Evolutionary conservation across 2,113 vertebrate genomes (phyloP).

Genomic region (Puffinus mauretanicus): DNA sequence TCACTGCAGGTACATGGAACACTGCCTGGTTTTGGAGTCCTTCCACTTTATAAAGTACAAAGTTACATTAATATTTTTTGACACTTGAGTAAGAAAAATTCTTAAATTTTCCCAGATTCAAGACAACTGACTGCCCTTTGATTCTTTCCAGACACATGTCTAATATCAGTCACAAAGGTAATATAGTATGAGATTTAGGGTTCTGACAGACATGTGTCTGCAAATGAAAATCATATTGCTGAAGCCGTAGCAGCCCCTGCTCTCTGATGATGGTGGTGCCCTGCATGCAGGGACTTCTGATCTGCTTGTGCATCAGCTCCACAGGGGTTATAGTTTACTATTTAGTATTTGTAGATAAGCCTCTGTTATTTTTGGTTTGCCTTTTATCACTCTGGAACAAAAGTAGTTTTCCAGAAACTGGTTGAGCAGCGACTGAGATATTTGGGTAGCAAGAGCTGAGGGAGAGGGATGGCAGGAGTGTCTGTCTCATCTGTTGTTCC

Average conservation of each 20-base stretch:
- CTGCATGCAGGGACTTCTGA: background rate
- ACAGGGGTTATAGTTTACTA: background rate
- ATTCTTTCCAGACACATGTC: slow-evolving; percentile 3
- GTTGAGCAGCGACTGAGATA: background rate
- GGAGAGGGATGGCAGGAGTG: background rate
- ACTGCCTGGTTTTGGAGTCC: slow-evolving; percentile 45
- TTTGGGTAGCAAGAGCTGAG: background rate
- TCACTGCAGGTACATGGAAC: slow-evolving; percentile 59
- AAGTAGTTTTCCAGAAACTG: background rate
- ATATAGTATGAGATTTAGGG: background rate
- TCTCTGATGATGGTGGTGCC: background rate
- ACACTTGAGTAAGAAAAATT: slow-evolving; percentile 33
- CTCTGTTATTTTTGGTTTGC: background rate
- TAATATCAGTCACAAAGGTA: slow-evolving; percentile 3
- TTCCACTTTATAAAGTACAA: slow-evolving; percentile 49
- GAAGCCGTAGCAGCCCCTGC: background rate
- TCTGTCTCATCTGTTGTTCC: background rate
- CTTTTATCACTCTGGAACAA: background rate
- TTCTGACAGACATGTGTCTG: slow-evolving; percentile 7
- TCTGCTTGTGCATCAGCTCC: background rate
- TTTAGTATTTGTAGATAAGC: background rate
- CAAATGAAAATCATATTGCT: slow-evolving; percentile 20
- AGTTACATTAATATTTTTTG: slow-evolving; percentile 61
- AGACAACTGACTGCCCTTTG: background rate
- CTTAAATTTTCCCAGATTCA: slow-evolving; percentile 26